These are phyloP conservation scores for Marmota monax DNA, from an alignment of 2,113 vertebrate species.

Conservation along the genomic window DNA sequence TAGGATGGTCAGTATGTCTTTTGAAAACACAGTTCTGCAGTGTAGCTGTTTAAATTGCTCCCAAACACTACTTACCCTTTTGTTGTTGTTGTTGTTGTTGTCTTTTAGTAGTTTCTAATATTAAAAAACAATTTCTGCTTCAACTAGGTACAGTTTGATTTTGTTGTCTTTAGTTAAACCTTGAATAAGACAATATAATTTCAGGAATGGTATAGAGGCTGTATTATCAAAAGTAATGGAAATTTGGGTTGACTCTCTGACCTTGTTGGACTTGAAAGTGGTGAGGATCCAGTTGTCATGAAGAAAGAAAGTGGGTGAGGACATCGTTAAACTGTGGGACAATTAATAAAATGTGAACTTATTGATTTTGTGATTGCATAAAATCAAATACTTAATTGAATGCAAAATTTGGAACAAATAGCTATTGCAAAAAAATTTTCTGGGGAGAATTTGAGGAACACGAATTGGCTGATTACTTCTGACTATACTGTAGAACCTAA, in stretches of 20 bases:
- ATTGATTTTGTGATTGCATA: not conserved
- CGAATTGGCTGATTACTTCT: constrained; percentile 4
- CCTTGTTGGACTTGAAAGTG: not conserved
- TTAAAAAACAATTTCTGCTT: not conserved
- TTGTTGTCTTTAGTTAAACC: not conserved
- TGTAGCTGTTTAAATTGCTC: not conserved
- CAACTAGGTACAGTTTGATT: not conserved
- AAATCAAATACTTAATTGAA: constrained; percentile 39
- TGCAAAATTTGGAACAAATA: not conserved
- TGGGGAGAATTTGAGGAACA: not conserved
- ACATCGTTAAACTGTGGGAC: not conserved
- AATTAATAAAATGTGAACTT: not conserved
- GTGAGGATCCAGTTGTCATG: not conserved
- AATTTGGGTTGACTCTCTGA: not conserved
- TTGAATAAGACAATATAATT: not conserved
- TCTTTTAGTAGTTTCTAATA: not conserved
- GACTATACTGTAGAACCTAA: not conserved
- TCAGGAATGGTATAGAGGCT: not conserved
- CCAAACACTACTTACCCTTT: not conserved
- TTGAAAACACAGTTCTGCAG: not conserved
- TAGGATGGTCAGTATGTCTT: not conserved
- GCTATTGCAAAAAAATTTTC: not conserved
- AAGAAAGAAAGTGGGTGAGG: not conserved
- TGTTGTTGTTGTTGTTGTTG: not conserved
- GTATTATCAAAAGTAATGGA: not conserved